Evolutionary conservation across 2,113 vertebrate genomes (phyloP), one percentile per base, ranked within the genome.

Genomic region (Anarhynchus alexandrinus): DNA sequence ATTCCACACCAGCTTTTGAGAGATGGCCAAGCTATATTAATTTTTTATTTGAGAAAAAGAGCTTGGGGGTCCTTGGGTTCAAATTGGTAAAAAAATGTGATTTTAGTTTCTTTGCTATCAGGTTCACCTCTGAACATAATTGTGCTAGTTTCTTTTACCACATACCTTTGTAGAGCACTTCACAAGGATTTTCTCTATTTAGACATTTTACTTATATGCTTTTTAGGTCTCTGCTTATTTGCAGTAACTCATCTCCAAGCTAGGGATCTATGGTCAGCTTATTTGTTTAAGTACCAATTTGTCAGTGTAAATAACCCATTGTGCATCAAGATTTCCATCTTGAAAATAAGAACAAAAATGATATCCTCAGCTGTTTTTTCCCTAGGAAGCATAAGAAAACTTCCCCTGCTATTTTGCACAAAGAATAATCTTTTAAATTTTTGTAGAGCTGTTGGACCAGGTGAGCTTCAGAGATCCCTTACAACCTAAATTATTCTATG

Each of bases 211-310:
- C 17, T 80, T 45, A 70, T 5, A 66, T 55, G 64, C 32, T 80
- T 93, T 85, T 88, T 58, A 92, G 66, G 66, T 70, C 58, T 77
- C 87, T 59, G 32, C 6, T 85, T 94, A 76, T 94, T 93, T 95
- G 58, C 40, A 83, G 40, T 85, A 85, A 83, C 43, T 78, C 20
- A 4, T 91, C 23, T 92, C n/a, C 65, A 72, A 40, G 30, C 27
- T 80, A 55, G 43, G 49, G 34, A 79, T 65, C 82, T 90, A 59
- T n/a, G 47, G 65, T 82, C 85, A 85, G 34, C 58, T 96, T 96
- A 69, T 85, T 91, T 95, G 72, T 80, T 82, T 88, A 93, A 93
- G 78, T 76, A 69, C 19, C 43, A 69, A 52, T n/a, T 55, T 86
- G 54, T 73, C 67, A 88, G 21, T 76, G 73, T 51, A 96, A 90